Evolutionary conservation across 2,113 vertebrate genomes (phyloP).

Genomic region (Crotophaga sulcirostris): DNA sequence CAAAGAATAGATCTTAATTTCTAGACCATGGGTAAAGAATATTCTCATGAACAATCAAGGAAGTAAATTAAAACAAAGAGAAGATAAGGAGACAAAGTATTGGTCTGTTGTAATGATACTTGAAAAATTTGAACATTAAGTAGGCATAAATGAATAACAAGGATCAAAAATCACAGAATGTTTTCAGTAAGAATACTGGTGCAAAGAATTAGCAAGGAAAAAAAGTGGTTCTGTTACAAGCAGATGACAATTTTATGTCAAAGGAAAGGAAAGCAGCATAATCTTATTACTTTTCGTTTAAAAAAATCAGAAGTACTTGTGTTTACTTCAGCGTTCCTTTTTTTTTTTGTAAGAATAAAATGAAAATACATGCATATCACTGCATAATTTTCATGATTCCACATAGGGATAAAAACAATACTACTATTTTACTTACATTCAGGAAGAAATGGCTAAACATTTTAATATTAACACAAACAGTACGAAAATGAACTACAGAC

Average conservation of each 20-base stretch:
- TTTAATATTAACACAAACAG: background rate
- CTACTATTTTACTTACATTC: background rate
- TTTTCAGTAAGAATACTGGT: background rate
- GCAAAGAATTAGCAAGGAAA: background rate
- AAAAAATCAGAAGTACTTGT: background rate
- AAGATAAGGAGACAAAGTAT: background rate
- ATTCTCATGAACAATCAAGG: background rate
- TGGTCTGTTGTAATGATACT: background rate
- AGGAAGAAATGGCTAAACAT: background rate
- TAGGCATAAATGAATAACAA: background rate
- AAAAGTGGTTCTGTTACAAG: background rate
- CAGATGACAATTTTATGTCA: background rate
- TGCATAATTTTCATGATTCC: slow-evolving; percentile 4
- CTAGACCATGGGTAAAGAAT: background rate
- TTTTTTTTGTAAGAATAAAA: background rate
- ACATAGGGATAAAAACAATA: background rate
- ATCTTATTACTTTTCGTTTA: background rate
- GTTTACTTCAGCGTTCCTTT: background rate
- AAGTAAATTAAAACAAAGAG: background rate
- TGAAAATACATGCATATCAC: background rate
- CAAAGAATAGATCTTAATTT: background rate
- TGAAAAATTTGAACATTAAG: background rate
- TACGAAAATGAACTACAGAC: background rate
- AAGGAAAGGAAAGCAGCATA: background rate
- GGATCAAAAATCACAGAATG: background rate